Evolutionary conservation across 2,888 invertebrate genomes (phyloP), one percentile per base, ranked within the genome.

Genomic region (Nomada lathburiana): DNA sequence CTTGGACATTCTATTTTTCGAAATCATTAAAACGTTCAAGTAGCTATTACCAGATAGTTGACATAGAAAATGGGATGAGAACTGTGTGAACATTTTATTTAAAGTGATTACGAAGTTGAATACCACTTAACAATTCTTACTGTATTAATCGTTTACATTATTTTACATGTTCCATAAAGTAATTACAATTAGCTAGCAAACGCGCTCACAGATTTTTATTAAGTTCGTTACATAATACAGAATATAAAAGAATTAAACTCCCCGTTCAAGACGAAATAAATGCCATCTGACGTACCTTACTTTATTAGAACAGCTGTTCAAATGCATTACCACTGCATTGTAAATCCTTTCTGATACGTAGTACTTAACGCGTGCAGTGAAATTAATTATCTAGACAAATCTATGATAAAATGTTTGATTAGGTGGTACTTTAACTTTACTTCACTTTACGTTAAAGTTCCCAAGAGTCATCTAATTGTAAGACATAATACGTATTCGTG

Each of bases 341-440:
- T 20, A 63, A 63, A 44, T 44, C 44, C 55, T 36, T 23, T 55
- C 10, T 55, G 53, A 55, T 68, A 68, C 36, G 67, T 50, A 26
- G 20, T 26, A 50, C 23, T 64, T 47, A 7, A 11, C 18, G 18
- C 47, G 13, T 42, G 20, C 67, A 16, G 29, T 42, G 23, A 10
- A 20, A 23, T 36, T 1, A 53, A 53, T 42, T 53, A 68, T 68
- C 67, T 55, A 52, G 42, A 68, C 55, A 11, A 68, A 68, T 68
- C 67, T 55, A n/a, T 42, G 67, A 67, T 67, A 16, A 67, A 36
- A n/a, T 9, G 18, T 47, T 26, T 11, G 64, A 47, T 64, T 64
- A 50, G 10, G 11, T 9, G 18, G 23, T 50, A 10, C 18, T 23
- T 50, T 50, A 18, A 5, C 26, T 11, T 50, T 26, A n/a, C 47